Conservation (phyloP, 2,888 invertebrate genomes). For the Syrphus vitripennis region DNA sequence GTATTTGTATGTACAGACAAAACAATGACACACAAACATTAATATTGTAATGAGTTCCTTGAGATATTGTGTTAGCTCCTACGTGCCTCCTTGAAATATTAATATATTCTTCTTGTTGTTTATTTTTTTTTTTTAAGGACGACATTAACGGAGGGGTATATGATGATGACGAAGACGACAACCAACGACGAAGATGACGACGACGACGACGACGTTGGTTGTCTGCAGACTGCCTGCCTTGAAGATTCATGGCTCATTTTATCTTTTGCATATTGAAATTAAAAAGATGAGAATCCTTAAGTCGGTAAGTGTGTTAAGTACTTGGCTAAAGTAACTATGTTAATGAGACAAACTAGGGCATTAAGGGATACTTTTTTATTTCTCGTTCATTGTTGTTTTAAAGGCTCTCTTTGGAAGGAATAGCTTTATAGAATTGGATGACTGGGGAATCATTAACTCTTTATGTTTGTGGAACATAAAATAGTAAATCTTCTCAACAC, state of each 20-base stretch:
- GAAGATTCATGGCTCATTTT: constrained; percentile 31
- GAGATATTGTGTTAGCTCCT: constrained; percentile 42
- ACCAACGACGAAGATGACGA: neutral
- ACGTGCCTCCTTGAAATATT: constrained; percentile 44
- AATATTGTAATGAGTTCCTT: constrained; percentile 67
- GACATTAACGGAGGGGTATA: constrained; percentile 1
- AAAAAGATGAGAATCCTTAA: constrained; percentile 34
- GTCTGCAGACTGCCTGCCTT: constrained; percentile 36
- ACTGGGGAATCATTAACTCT: neutral
- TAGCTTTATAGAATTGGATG: neutral
- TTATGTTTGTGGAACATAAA: neutral
- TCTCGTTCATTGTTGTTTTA: neutral
- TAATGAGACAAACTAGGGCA: constrained; percentile 58
- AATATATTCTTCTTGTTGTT: constrained; percentile 15
- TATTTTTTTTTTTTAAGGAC: constrained; percentile 19
- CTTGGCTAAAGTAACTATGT: constrained; percentile 53
- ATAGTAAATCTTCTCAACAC: neutral
- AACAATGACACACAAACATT: constrained; percentile 29
- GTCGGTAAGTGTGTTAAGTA: constrained; percentile 58
- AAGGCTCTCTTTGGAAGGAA: neutral
- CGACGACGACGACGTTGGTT: constrained; percentile 11
- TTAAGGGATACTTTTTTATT: neutral
- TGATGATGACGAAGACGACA: constrained; percentile 31
- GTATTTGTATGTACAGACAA: neutral
- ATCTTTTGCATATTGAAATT: constrained; percentile 13